A percentile compares a stretch with the other conserved stretches of the same genome.
Conservation (phyloP, 92 coral and sea anemone species). For the Heliopora coerulea region DNA sequence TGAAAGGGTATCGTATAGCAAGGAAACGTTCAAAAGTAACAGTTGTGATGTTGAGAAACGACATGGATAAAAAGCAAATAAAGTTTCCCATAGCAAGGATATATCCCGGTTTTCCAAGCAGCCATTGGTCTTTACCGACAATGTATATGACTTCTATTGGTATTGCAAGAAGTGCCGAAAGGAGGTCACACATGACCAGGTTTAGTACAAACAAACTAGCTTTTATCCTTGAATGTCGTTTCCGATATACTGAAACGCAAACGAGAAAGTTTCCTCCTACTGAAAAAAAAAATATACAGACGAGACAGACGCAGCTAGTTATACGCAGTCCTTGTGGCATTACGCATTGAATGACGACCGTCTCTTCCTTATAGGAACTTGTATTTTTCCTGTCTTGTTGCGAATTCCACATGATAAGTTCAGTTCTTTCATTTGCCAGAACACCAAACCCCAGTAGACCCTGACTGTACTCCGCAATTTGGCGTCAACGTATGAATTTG, state of each 20-base stretch:
- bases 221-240: background rate
- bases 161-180: background rate
- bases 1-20: background rate
- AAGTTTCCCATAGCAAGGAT: background rate
- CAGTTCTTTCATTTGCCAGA: too few relatives aligned
- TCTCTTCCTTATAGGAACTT: background rate
- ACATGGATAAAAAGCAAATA: background rate
- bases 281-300: background rate
- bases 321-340: background rate
- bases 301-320: background rate
- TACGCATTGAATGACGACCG: background rate
- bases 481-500: too few relatives aligned
- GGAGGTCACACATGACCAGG: background rate
- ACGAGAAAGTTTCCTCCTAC: slow-evolving; percentile 4
- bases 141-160: background rate
- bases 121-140: background rate
- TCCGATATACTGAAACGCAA: background rate
- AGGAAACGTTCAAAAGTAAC: background rate
- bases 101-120: slow-evolving; percentile 1
- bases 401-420: too few relatives aligned
- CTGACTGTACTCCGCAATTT: too few relatives aligned
- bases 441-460: too few relatives aligned
- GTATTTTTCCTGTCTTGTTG: too few relatives aligned
- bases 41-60: background rate
- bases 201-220: background rate